Base-by-base conservation (phyloP, 2,113 vertebrate genomes). In the Terrapene triunguis region DNA sequence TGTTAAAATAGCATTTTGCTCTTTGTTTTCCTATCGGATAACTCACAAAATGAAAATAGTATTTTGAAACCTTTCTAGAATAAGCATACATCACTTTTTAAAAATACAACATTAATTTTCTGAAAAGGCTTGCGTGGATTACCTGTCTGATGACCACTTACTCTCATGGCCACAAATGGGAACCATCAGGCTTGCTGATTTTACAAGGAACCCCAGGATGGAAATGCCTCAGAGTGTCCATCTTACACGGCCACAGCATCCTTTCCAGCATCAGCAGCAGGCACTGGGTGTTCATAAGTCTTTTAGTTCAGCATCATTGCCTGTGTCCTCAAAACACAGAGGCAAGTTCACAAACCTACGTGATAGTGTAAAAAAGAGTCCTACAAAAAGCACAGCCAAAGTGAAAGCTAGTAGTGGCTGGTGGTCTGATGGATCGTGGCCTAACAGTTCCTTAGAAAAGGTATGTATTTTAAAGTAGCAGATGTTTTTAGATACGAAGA, bases 321-420 rank as follows among this genome's bases (percentile, higher is more conserved):
- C 98, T 0, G 93, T 11, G 10, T 78, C 98, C 4, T 98, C 98
- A 90, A 97, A 98, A 50, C 98, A 98, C 57, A 97, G 98, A 88
- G 98, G 98, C 38, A 98, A 98, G 21, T 99, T 99, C 93, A 97
- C 98, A 57, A 99, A 98, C 95, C 98, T 99, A 35, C 97, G 99
- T 0, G 99, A 99, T 96, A 99, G 99, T 51, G 99, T 99, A 3
- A 99, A 98, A 98, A 99, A 98, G 92, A 99, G 98, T 78, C 99
- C 99, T 8, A 98, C 98, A 44, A 99, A 99, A 98, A 99, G 99
- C 94, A 98, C 98, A 1, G 98, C 98, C 3, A 99, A 99, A 96
- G 98, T 98, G 62, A 98, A 97, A 97, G 97, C 97, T 57, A 93
- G 94, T 5, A 97, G 98, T 96, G 97, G 98, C 76, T 96, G 98